Evolutionary conservation across 2,113 vertebrate species (phyloP), one percentile per base, ranked within the genome.

Genomic region (Hypomesus transpacificus): DNA sequence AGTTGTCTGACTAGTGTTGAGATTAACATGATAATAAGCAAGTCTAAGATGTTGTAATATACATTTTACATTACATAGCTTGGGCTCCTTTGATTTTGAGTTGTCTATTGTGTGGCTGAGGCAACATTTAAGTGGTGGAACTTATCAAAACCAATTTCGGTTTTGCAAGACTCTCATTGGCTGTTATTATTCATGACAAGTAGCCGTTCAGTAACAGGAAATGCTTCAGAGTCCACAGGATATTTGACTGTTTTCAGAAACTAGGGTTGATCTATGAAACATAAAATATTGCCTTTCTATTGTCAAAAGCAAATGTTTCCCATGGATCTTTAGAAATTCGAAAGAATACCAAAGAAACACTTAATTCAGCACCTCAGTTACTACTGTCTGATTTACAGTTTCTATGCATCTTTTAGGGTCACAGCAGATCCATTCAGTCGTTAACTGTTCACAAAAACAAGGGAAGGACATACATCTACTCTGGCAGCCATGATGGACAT

Each of bases 371-470:
- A 2, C 39, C 13, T 46, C 31, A 7, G 7, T 46, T 46, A 46
- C 39, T 34, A 14, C 6, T 54, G 16, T 54, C 53, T 54, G 53
- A n/a, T 54, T 18, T 59, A 21, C 17, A 51, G 28, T 79, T 70
- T 76, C 66, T 46, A 20, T 39, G 76, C 24, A 54, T 6, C 9
- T 81, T 62, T 16, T 90, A 99, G 97, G 97, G 97, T 76, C 97
- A 99, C 86, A 95, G 84, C 79, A 99, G 98, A 70, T 96, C 97
- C 24, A 95, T 99, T 86, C 96, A 99, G 88, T 97, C 94, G 88
- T 77, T 99, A 84, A 94, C 95, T 0, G 91, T 96, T 66, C 95
- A 98, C 82, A 96, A 85, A 82, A 92, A 84, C 0, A 92, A 94
- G 1, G 94, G 93, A 0, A 89, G 87, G 72, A 79, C 91, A 18